Conservation (phyloP, 2,113 vertebrate genomes). For the Myotis yumanensis region DNA sequence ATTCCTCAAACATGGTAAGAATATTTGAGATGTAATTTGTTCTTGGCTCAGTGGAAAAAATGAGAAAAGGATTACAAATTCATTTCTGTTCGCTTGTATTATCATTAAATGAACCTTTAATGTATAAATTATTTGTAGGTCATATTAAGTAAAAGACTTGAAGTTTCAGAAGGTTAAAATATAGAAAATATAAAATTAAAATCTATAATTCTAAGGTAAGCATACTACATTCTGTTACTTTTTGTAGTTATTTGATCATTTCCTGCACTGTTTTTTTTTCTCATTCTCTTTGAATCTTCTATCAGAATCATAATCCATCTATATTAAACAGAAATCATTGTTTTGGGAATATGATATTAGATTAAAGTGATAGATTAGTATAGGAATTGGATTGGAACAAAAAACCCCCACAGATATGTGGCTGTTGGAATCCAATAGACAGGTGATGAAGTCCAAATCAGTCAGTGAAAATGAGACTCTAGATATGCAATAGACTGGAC, state of each 20-base stretch:
- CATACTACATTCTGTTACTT: background rate
- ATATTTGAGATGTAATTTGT: background rate
- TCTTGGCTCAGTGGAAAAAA: background rate
- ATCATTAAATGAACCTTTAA: conserved; percentile 31
- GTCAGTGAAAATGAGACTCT: background rate
- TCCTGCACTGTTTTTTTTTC: background rate
- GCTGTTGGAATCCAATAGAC: background rate
- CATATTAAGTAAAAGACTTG: background rate
- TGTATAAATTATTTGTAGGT: conserved; percentile 16
- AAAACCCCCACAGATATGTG: background rate
- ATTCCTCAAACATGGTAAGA: background rate
- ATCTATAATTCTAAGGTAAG: background rate
- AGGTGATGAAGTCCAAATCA: background rate
- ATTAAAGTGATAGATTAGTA: background rate
- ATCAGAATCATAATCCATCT: background rate
- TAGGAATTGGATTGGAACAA: background rate
- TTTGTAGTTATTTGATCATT: background rate
- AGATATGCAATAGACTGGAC: no score
- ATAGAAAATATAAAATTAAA: background rate
- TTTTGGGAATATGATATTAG: background rate
- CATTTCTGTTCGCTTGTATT: background rate
- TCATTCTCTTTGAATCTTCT: background rate
- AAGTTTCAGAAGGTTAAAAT: background rate
- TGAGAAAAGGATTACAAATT: background rate
- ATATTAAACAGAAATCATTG: background rate